Evolutionary conservation across 64 coral and sea anemone species (phyloP).

Genomic region (Cladopsammia gracilis): DNA sequence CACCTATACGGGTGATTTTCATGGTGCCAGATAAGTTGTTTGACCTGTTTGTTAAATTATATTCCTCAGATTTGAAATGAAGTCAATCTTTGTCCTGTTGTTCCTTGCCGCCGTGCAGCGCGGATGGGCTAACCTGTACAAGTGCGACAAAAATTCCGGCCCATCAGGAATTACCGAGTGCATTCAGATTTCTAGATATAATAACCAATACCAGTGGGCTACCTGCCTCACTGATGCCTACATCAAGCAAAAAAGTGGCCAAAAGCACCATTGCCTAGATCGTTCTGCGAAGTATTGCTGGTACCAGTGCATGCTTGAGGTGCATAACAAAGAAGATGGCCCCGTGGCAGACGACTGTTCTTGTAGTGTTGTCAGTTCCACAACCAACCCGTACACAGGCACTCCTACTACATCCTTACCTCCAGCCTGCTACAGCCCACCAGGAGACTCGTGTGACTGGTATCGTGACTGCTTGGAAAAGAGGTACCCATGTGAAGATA

Average conservation of each 20-base stretch:
- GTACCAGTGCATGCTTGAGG: constrained; percentile 88
- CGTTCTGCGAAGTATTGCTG: constrained; percentile 26
- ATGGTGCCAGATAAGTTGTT: too few species aligned
- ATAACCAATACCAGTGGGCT: constrained; percentile 68
- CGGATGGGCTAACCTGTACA: not conserved
- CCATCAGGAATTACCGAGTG: not conserved
- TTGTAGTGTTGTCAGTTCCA: not conserved
- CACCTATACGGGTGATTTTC: too few species aligned
- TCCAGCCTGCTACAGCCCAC: constrained; percentile 50
- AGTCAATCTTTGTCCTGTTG: not conserved
- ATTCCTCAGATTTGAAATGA: not conserved
- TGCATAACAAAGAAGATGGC: constrained; percentile 11
- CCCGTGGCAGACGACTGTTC: constrained; percentile 50
- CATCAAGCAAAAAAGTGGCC: constrained; percentile 67
- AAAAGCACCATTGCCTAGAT: constrained; percentile 10
- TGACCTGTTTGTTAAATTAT: too few species aligned
- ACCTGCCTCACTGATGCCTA: constrained; percentile 77
- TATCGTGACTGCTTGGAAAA: constrained; percentile 77
- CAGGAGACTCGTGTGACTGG: constrained; percentile 66
- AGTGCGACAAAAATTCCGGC: constrained; percentile 4
- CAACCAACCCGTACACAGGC: not conserved
- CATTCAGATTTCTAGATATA: constrained; percentile 1
- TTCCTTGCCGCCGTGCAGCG: not conserved
- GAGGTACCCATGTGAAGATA: constrained; percentile 44
- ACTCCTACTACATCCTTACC: not conserved